Evolutionary conservation across 2,797 vertebrate genomes (phyloP), one percentile per base, ranked within the genome.

Genomic region (Argentina silus): DNA sequence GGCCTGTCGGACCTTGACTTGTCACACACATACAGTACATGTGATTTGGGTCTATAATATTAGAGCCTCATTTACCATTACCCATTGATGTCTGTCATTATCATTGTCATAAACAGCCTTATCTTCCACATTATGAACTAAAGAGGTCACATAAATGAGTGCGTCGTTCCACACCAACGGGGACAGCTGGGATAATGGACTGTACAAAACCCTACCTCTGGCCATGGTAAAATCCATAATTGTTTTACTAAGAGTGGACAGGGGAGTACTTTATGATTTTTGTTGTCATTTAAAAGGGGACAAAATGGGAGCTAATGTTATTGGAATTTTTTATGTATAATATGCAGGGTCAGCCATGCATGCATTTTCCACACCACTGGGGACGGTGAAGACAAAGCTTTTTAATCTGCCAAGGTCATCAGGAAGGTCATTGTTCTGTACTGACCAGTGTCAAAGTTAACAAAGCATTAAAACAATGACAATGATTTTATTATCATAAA

Each of bases 241-340:
- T 23, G 3, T 50, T 48, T 44, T 27, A 56, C n/a, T 55, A 55
- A 6, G 27, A 19, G 48, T 17, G 67, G 67, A 69, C 67, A 2
- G 15, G 7, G 51, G 27, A 23, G 27, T 44, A 42, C 27, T 62
- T 36, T 27, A 36, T 43, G 44, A 1, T 23, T 21, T 11, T 14
- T 66, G 17, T 66, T 66, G 47, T 27, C 19, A 27, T 63, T 14
- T 43, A 63, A 62, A 63, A 63, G 42, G 64, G 64, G 64, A 51
- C 64, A 67, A 50, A 67, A 50, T 50, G 6, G 21, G 11, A 61
- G 15, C 50, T 69, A 69, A 69, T 56, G 50, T 19, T 56, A 69
- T 69, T 43, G 66, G 36, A 19, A 17, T 42, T 56, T 11, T 42
- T 69, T 42, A 69, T 69, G 27, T 56, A n/a, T 44, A 11, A 69